Base-by-base conservation (phyloP, 2,888 invertebrate species). In the Drosophila mayaguana region DNA sequence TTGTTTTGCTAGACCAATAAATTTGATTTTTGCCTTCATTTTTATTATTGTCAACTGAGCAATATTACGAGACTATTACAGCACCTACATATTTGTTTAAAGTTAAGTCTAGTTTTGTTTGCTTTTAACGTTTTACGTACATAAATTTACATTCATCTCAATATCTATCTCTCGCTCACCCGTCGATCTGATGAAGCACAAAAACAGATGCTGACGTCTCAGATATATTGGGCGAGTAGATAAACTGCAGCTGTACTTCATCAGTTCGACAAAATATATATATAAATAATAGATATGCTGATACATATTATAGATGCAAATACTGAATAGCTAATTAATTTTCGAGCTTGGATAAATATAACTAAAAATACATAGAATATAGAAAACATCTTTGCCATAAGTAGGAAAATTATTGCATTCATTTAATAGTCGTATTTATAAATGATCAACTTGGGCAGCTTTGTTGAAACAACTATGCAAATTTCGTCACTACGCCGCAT, bases 401-500 rank as follows among this genome's bases (percentile, higher is more conserved):
- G 22, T 20, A 3, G 18, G 3, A 0, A 18, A n/a, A 20, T 28
- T 9, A 32, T n/a, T 36, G 43, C n/a, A 28, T 28, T 45, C 8
- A 22, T 3, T n/a, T n/a, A 12, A 9, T 18, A 25, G 9, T 3
- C 18, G 11, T 42, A 1, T 7, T 46, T 51, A 16, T 32, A 34
- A 38, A 12, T n/a, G 14, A 18, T 12, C 12, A 11, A 43, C 14
- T 25, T 1, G 2, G 20, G 18, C 12, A 25, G 20, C 11, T 22
- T 18, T 36, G n/a, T 22, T 11, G 36, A 56, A 53, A 38, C 60
- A 12, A 28, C 66, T 66, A 51, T 67, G 51, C 16, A 56, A 66
- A 61, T 72, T 14, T 36, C n/a, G 34, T 36, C 32, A 56, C 8
- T 11, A 34, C 6, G 0, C 9, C n/a, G 32, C 18, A 43, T 34